Evolutionary conservation across 1,140 invertebrate genomes (phyloP), one percentile per base, ranked within the genome.

Genomic region (Pararge aegeria): DNA sequence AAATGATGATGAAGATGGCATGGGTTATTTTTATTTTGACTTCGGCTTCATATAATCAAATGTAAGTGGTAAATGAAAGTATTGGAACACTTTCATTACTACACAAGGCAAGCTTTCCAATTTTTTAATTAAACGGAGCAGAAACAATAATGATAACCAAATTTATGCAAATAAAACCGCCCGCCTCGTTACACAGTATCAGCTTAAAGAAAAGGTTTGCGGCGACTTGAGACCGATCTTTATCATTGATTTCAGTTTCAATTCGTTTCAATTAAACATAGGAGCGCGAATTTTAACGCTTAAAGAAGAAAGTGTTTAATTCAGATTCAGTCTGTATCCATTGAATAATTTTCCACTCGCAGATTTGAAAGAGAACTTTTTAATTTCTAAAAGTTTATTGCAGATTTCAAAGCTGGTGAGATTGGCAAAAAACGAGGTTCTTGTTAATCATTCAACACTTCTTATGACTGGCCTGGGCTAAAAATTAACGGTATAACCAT

Each of bases 101-200:
- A 0, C 42, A 20, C 19, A 20, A 46, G 42, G 42, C 42, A 19
- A 1, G 4, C 20, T 54, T 34, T 61, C 52, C 64, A 67, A 66
- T 69, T 78, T 67, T 55, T 64, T 73, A 80, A 76, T 80, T 78
- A 77, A 73, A 73, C 76, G 50, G 67, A 68, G 68, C 62, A 64
- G 49, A 70, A 65, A 74, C 64, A 75, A 75, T 76, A 83, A 82
- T 78, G 51, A 66, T 66, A 80, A 77, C 72, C 66, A 83, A 78
- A 83, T 82, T 86, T 83, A 86, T 86, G 80, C 78, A 83, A 83
- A 86, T 84, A 83, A 78, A 84, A 80, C 68, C 70, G 75, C 73
- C 73, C 68, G 83, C 78, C 83, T 83, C 80, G 79, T 85, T 85
- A 83, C 76, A 71, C 76, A 66, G 72, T 70, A 82, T 80, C 73